A percentile compares a stretch with the other conserved stretches of the same genome.
phyloP scores from a whole-genome alignment of 2,797 vertebrate genomes.

The Trematomus bernacchii region DNA sequence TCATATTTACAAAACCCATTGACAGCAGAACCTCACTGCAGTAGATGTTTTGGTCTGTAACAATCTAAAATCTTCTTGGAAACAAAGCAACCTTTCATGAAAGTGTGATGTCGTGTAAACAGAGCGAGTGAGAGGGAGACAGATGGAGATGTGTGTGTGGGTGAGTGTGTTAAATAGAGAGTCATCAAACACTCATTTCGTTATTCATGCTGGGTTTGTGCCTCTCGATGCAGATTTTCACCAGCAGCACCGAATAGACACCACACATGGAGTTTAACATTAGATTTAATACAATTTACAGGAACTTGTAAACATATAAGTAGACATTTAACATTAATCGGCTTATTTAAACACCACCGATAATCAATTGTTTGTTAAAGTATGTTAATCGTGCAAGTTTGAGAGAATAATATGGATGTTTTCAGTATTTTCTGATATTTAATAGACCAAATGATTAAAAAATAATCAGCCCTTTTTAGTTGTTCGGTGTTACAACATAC shows the following conservation, averaged over 20 bases:
- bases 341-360: no score
- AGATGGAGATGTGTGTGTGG: constrained; percentile 47
- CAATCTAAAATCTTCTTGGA: constrained; percentile 27
- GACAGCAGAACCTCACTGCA: neutral
- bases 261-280: neutral
- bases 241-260: neutral
- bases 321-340: no score
- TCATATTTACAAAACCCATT: neutral
- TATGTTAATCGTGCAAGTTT: no score
- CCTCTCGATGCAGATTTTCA: neutral
- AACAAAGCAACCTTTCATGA: neutral
- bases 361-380: neutral
- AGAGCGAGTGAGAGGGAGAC: constrained; percentile 25
- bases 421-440: no score
- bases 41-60: neutral
- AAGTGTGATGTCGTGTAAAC: constrained; percentile 42
- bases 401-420: no score
- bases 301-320: neutral
- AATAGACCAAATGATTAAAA: no score
- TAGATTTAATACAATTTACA: neutral
- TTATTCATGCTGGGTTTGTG: constrained; percentile 25
- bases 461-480: neutral
- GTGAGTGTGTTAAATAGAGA: constrained; percentile 22
- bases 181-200: constrained; percentile 39
- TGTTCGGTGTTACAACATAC: neutral